A percentile compares a stretch with the other conserved stretches of the same genome.
phyloP scores from a whole-genome alignment of 2,113 vertebrate species.

The Odobenus rosmarus region DNA sequence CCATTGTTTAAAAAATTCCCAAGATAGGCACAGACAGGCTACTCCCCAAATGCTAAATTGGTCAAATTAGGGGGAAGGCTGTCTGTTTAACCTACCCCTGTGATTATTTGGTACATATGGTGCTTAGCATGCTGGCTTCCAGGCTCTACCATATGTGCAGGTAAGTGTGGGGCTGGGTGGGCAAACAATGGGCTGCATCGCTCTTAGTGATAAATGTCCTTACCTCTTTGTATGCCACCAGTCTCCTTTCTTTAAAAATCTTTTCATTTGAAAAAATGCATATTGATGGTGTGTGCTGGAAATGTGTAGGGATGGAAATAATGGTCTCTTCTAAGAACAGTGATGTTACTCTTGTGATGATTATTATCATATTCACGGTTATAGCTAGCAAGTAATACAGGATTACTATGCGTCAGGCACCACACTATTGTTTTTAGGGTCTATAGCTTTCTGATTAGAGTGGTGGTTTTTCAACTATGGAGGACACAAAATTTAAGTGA shows the following conservation, averaged over 20 bases:
- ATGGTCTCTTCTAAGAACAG: neutral
- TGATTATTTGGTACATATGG: slow-evolving; percentile 12
- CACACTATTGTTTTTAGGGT: neutral
- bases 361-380: neutral
- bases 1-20: slow-evolving; percentile 69
- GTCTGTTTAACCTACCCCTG: slow-evolving; percentile 33
- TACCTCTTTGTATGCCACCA: neutral
- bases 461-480: neutral
- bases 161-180: neutral
- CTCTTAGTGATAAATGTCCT: neutral
- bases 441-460: neutral
- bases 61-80: slow-evolving; percentile 54
- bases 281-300: neutral
- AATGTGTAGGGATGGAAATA: neutral
- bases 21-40: neutral
- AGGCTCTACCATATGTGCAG: neutral
- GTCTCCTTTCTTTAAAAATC: neutral
- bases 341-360: too few relatives aligned
- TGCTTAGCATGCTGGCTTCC: neutral
- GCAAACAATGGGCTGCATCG: neutral
- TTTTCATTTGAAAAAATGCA: neutral
- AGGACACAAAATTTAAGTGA: neutral
- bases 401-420: neutral
- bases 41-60: slow-evolving; percentile 66
- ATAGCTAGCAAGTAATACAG: neutral